Evolutionary conservation across 2,888 invertebrate species (phyloP).

Genomic region (Temnothorax unifasciatus): DNA sequence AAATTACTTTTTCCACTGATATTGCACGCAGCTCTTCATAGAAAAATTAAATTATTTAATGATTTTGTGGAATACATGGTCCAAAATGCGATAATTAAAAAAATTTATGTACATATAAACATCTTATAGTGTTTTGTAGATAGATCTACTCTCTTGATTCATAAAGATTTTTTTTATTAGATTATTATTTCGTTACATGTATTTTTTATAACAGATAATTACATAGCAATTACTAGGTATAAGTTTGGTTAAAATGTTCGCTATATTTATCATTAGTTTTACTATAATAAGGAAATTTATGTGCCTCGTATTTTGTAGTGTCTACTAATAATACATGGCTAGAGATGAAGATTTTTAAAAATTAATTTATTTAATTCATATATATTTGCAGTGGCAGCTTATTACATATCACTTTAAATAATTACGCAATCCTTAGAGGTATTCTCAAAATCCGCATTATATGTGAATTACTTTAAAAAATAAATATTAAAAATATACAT

Average conservation of each 20-base stretch:
- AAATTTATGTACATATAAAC: slow-evolving; percentile 61
- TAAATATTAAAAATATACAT: slow-evolving; percentile 66
- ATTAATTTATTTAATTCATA: slow-evolving; percentile 80
- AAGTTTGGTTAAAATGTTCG: slow-evolving; percentile 68
- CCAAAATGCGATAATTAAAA: slow-evolving; percentile 61
- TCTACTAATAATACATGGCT: slow-evolving; percentile 69
- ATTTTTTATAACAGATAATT: slow-evolving; percentile 69
- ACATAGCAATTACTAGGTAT: slow-evolving; percentile 58
- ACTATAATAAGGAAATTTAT: slow-evolving; percentile 73
- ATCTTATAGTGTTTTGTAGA: slow-evolving; percentile 71
- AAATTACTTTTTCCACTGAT: slow-evolving; percentile 56
- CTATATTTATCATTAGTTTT: slow-evolving; percentile 71
- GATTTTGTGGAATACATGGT: slow-evolving; percentile 53
- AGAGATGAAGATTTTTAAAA: slow-evolving; percentile 70
- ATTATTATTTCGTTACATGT: slow-evolving; percentile 64
- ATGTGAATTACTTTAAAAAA: slow-evolving; percentile 73
- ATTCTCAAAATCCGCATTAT: slow-evolving; percentile 74
- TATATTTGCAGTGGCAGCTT: slow-evolving; percentile 79
- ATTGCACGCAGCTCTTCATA: slow-evolving; percentile 57
- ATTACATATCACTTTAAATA: slow-evolving; percentile 76
- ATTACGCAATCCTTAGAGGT: slow-evolving; percentile 70
- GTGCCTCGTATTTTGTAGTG: slow-evolving; percentile 78
- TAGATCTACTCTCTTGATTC: slow-evolving; percentile 71
- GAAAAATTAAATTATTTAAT: slow-evolving; percentile 56
- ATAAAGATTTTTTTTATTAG: slow-evolving; percentile 63